Percentiles rank a stretch among this genome's conserved stretches.
Evolutionary conservation across 1,140 invertebrate genomes (phyloP).

Genomic region (Andricus grossulariae): DNA sequence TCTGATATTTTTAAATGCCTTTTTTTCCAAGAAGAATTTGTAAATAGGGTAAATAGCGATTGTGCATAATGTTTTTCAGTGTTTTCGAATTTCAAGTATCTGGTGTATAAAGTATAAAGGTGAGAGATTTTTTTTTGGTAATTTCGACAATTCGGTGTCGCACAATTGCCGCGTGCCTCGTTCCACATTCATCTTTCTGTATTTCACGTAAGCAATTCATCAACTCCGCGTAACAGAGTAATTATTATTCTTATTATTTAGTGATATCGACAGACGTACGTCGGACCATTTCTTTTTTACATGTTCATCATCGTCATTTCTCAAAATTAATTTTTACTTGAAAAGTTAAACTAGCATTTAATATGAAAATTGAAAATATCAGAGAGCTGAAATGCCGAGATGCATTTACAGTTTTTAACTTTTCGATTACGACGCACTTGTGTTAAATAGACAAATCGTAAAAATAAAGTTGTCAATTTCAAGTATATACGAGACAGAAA

Average conservation of each 20-base stretch:
- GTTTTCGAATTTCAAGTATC: not conserved
- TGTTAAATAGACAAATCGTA: slow-evolving; percentile 43
- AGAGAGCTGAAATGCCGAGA: slow-evolving; percentile 29
- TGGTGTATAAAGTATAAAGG: not conserved
- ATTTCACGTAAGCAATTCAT: slow-evolving; percentile 43
- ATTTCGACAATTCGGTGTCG: not conserved
- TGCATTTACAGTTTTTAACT: slow-evolving; percentile 44
- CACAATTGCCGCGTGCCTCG: slow-evolving; percentile 32
- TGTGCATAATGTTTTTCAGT: slow-evolving; percentile 11
- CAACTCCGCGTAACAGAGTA: slow-evolving; percentile 37
- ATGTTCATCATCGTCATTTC: slow-evolving; percentile 33
- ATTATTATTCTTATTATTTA: slow-evolving; percentile 56
- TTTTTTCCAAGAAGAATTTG: slow-evolving; percentile 18
- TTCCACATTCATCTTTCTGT: slow-evolving; percentile 51
- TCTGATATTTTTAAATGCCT: slow-evolving; percentile 15
- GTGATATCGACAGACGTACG: slow-evolving; percentile 39
- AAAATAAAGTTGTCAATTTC: slow-evolving; percentile 57
- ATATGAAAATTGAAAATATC: slow-evolving; percentile 33
- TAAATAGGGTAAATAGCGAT: slow-evolving; percentile 10
- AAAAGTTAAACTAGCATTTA: slow-evolving; percentile 22
- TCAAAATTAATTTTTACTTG: slow-evolving; percentile 28
- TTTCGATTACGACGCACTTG: slow-evolving; percentile 37
- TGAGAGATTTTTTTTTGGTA: not conserved
- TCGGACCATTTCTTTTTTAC: slow-evolving; percentile 27
- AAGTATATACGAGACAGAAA: slow-evolving; percentile 48